phyloP scores from a whole-genome alignment of 1,140 invertebrate species.

The Drosophila orena region DNA sequence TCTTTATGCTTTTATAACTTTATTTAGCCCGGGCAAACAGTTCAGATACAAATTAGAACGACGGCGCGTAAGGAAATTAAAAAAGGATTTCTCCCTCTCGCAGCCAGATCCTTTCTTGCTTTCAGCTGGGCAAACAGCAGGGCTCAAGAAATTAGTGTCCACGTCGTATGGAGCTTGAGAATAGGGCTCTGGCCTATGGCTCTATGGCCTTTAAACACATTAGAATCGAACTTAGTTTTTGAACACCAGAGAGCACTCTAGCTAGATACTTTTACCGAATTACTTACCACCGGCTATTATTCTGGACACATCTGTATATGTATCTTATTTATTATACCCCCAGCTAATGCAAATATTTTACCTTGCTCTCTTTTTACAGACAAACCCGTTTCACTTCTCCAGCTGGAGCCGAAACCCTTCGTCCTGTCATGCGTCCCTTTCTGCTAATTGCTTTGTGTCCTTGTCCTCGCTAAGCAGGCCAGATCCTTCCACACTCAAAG shows the following conservation, averaged over 20 bases:
- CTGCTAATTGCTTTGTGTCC: conserved; percentile 75
- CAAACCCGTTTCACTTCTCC: conserved; percentile 23
- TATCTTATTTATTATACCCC: conserved; percentile 52
- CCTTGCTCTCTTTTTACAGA: conserved; percentile 65
- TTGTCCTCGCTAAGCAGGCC: conserved; percentile 51
- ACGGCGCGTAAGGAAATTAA: conserved; percentile 71
- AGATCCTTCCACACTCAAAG: conserved; percentile 36
- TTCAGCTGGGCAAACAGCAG: neutral
- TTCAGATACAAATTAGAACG: conserved; percentile 76
- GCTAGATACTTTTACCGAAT: too few species aligned
- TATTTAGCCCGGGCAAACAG: conserved; percentile 71
- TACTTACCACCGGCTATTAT: neutral
- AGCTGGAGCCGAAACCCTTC: conserved; percentile 31
- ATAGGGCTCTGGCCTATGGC: too few species aligned
- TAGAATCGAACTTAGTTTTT: too few species aligned
- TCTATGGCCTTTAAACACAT: too few species aligned
- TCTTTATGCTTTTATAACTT: conserved; percentile 78
- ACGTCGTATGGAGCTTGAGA: too few species aligned
- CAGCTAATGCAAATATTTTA: conserved; percentile 76
- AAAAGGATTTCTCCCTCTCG: conserved; percentile 65
- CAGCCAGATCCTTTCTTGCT: conserved; percentile 8
- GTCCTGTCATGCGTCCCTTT: conserved; percentile 67
- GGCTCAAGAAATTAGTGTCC: neutral
- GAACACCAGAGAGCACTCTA: too few species aligned
- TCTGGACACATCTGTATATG: conserved; percentile 44